Conservation (phyloP, 2,888 invertebrate genomes). For the Erebia aethiops region DNA sequence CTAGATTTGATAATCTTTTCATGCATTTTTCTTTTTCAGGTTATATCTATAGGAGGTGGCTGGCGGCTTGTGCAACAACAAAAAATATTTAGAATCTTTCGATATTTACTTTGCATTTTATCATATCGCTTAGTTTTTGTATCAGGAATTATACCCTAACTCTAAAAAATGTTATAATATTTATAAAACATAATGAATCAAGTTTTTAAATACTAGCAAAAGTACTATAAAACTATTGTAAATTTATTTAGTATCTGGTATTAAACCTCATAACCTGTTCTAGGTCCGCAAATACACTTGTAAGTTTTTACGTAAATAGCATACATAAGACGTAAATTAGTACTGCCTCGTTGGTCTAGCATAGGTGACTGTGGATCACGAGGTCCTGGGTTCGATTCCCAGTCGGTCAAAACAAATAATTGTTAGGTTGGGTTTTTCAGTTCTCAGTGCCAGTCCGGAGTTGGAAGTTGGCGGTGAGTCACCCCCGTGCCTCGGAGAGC, state of each 20-base stretch:
- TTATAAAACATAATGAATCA: neutral
- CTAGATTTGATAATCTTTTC: too few species aligned
- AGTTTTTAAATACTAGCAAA: neutral
- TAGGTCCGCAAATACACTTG: too few species aligned
- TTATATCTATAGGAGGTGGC: slow-evolving; percentile 46
- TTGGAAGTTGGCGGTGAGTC: too few species aligned
- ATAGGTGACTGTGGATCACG: too few species aligned
- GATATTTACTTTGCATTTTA: slow-evolving; percentile 68
- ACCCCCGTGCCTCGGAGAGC: too few species aligned
- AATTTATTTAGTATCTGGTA: neutral
- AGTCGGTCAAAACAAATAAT: too few species aligned
- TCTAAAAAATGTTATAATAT: neutral
- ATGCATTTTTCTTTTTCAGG: slow-evolving; percentile 55
- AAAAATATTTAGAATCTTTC: slow-evolving; percentile 50
- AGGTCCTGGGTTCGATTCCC: too few species aligned
- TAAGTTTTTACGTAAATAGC: neutral
- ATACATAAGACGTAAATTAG: too few species aligned
- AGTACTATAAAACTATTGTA: neutral
- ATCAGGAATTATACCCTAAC: slow-evolving; percentile 16
- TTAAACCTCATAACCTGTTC: neutral
- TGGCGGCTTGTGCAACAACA: slow-evolving; percentile 48
- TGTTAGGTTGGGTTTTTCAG: too few species aligned
- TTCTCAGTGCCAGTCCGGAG: too few species aligned
- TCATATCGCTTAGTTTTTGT: slow-evolving; percentile 45
- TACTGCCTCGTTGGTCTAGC: too few species aligned